phyloP scores from a whole-genome alignment of 92 coral and sea anemone species.

The Zoanthus solanderi region DNA sequence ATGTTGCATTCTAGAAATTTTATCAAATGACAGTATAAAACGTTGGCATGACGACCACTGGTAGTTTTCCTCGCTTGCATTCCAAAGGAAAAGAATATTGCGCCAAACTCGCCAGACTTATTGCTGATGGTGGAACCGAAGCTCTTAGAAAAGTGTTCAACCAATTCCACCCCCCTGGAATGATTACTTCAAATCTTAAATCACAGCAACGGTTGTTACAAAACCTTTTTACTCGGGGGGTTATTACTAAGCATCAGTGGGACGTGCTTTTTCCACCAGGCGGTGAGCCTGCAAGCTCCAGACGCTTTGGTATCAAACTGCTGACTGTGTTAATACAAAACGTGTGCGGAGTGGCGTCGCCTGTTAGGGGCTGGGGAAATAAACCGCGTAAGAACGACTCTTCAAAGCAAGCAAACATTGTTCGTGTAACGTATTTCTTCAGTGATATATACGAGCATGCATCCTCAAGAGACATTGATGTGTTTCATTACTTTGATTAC shows the following conservation, averaged over 20 bases:
- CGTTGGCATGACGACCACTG: conserved; percentile 22
- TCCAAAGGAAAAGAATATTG: conserved; percentile 51
- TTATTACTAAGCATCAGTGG: conserved; percentile 43
- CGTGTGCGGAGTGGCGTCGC: conserved; percentile 33
- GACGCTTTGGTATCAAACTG: conserved; percentile 44
- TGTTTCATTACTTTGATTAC: conserved; percentile 47
- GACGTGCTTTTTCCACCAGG: conserved; percentile 45
- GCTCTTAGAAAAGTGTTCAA: conserved; percentile 39
- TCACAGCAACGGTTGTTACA: conserved; percentile 16
- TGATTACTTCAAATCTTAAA: conserved; percentile 23
- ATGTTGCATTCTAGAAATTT: background rate
- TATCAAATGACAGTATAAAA: background rate
- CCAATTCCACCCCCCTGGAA: conserved; percentile 35
- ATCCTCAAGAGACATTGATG: conserved; percentile 36
- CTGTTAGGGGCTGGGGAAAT: conserved; percentile 43
- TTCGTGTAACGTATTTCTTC: conserved; percentile 26
- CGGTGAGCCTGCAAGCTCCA: conserved; percentile 51
- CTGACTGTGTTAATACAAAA: conserved; percentile 48
- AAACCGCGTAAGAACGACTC: conserved; percentile 39
- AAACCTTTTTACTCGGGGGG: conserved; percentile 22
- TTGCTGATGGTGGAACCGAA: conserved; percentile 48
- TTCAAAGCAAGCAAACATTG: conserved; percentile 45
- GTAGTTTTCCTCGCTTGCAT: conserved; percentile 38
- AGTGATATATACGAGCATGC: conserved; percentile 44
- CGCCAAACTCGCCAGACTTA: conserved; percentile 44